Evolutionary conservation across 1,140 invertebrate genomes (phyloP).

Genomic region (Campoletis sonorensis): DNA sequence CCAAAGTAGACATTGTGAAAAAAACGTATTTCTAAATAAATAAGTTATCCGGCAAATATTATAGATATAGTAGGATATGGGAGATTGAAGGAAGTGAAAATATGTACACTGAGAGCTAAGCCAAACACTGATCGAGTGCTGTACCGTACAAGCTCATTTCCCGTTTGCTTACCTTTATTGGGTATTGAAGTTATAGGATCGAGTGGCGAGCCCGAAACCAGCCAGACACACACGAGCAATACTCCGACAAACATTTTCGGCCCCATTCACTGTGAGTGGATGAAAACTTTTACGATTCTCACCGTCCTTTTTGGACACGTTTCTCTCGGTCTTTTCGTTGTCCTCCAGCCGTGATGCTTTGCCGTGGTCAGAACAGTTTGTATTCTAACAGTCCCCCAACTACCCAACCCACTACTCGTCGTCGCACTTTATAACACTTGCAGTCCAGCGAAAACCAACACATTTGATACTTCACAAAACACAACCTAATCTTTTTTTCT

Average conservation of each 20-base stretch:
- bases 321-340: constrained; percentile 35
- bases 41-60: not conserved
- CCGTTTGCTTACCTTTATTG: constrained; percentile 56
- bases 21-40: not conserved
- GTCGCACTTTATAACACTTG: constrained; percentile 4
- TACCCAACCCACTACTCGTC: not conserved
- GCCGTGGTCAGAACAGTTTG: not conserved
- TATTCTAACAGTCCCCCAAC: not conserved
- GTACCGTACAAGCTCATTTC: constrained; percentile 1
- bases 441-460: not conserved
- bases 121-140: constrained; percentile 24
- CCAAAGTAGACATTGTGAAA: not conserved
- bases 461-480: not conserved
- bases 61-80: not conserved
- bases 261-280: constrained; percentile 56
- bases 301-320: constrained; percentile 31
- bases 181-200: constrained; percentile 58
- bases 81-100: not conserved
- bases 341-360: constrained; percentile 23
- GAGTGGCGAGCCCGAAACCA: constrained; percentile 60
- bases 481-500: not conserved
- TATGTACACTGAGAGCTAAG: not conserved
- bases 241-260: constrained; percentile 59
- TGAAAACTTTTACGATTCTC: constrained; percentile 53
- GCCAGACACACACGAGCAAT: constrained; percentile 60